A percentile compares a stretch with the other conserved stretches of the same genome.
phyloP scores from a whole-genome alignment of 2,797 vertebrate species.

The Labeo calbasu region DNA sequence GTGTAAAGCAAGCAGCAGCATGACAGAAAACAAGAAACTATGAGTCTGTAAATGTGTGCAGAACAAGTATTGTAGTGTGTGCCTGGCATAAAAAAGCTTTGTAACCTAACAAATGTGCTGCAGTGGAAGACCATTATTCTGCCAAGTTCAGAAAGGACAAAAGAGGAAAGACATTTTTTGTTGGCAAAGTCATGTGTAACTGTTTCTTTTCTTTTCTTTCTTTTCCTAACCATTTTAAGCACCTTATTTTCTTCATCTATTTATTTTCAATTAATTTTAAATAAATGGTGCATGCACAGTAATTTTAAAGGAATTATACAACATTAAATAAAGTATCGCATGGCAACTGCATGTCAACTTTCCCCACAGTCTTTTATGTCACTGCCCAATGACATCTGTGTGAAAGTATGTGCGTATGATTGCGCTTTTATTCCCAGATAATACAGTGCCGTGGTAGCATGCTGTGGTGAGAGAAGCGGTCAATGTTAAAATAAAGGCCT shows the following conservation, averaged over 20 bases:
- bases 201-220: background rate
- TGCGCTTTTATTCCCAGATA: slow-evolving; percentile 64
- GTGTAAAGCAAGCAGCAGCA: background rate
- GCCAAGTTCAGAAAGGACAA: background rate
- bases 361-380: slow-evolving; percentile 9
- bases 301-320: background rate
- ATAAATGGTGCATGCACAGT: background rate
- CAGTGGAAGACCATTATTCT: slow-evolving; percentile 37
- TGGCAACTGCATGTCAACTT: background rate
- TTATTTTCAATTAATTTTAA: too few species aligned
- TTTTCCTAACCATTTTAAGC: too few species aligned
- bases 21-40: background rate
- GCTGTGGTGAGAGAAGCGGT: slow-evolving; percentile 67
- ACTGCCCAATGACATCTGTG: slow-evolving; percentile 10
- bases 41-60: background rate
- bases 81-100: background rate
- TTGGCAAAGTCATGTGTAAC: background rate
- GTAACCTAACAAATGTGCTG: background rate
- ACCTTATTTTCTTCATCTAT: too few species aligned
- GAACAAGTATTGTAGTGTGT: background rate
- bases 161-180: slow-evolving; percentile 44
- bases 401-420: slow-evolving; percentile 52
- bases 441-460: slow-evolving; percentile 67
- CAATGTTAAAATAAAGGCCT: slow-evolving; percentile 69
- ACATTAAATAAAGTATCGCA: background rate